Percentiles rank a stretch among this genome's conserved stretches.
Conservation (phyloP, 64 coral and sea anemone genomes). For the Astreopora myriophthalma region DNA sequence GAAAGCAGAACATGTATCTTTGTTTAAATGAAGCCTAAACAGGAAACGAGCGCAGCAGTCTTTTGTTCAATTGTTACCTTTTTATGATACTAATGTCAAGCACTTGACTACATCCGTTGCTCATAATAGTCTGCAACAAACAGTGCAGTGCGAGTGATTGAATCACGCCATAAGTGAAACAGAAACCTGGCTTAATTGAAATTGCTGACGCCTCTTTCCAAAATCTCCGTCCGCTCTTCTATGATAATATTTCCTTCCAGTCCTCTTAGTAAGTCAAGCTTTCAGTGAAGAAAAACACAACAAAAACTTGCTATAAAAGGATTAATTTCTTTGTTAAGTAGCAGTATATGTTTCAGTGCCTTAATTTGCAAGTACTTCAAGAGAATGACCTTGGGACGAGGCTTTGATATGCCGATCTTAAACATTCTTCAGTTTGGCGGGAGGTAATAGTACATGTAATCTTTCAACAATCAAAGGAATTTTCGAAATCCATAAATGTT, state of each 20-base stretch:
- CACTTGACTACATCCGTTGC: not conserved
- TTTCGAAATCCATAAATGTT: not conserved
- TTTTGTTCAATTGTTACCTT: not conserved
- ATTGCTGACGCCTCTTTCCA: not conserved
- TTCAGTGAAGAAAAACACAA: not conserved
- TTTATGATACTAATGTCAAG: not conserved
- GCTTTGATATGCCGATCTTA: not conserved
- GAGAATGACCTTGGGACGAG: not conserved
- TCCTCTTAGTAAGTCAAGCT: not conserved
- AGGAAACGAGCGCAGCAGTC: constrained; percentile 15
- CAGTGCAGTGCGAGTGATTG: not conserved
- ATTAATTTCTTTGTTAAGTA: not conserved
- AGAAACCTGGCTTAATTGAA: too few relatives aligned
- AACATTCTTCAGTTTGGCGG: not conserved
- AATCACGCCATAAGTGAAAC: not conserved
- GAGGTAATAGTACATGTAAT: not conserved
- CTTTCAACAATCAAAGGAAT: not conserved
- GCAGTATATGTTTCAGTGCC: not conserved
- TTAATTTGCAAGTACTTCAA: not conserved
- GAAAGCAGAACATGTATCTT: not conserved
- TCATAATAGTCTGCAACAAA: not conserved
- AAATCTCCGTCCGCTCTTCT: not conserved
- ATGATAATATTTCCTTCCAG: not conserved
- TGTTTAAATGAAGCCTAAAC: constrained; percentile 1
- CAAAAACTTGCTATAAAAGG: not conserved